Evolutionary conservation across 1,140 invertebrate species (phyloP).

Genomic region (Pseudoatta argentina): DNA sequence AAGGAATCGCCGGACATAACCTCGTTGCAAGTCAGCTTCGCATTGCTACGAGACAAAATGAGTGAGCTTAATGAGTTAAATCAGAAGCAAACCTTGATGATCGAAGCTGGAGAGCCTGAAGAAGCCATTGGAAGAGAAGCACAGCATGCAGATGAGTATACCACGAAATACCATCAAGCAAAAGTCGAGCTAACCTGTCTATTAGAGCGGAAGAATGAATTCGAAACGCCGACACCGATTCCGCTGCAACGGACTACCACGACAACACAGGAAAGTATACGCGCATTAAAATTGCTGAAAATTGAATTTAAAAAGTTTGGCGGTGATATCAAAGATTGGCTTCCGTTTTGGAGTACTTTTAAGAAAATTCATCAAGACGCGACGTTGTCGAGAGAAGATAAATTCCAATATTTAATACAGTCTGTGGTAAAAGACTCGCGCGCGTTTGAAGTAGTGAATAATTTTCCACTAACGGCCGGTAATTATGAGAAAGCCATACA

Average conservation of each 20-base stretch:
- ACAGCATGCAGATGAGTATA: background rate
- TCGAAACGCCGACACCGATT: background rate
- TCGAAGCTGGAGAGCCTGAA: background rate
- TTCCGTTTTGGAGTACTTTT: slow-evolving; percentile 1
- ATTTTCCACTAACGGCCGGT: background rate
- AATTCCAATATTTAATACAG: background rate
- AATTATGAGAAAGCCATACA: slow-evolving; percentile 3
- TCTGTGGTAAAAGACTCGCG: background rate
- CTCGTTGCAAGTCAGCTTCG: background rate
- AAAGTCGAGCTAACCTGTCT: background rate
- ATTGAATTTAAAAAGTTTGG: background rate
- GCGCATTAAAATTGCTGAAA: background rate
- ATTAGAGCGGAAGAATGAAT: no score
- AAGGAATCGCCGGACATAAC: background rate
- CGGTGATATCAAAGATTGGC: background rate
- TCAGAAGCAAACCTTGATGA: background rate
- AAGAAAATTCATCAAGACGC: background rate
- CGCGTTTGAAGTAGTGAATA: background rate
- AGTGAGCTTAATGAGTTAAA: background rate
- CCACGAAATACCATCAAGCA: background rate
- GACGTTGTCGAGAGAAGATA: background rate
- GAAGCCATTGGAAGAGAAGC: background rate
- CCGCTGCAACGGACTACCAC: no score
- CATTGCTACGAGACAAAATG: background rate
- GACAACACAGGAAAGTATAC: slow-evolving; percentile 5